phyloP scores from a whole-genome alignment of 2,797 vertebrate genomes.

The Sebastolobus alascanus region DNA sequence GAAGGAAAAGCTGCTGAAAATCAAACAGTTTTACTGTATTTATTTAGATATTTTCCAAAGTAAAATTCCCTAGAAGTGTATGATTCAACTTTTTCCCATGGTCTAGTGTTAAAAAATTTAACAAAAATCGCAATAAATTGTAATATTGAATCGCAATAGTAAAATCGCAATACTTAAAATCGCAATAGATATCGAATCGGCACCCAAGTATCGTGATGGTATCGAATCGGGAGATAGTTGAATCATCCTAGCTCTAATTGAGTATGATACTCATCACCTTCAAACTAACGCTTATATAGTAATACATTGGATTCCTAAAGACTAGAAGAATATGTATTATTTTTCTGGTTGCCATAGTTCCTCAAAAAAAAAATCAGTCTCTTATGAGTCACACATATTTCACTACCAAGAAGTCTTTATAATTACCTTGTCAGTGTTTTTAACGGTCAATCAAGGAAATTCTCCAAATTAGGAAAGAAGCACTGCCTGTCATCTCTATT shows the following conservation, averaged over 20 bases:
- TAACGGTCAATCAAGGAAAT: slow-evolving; percentile 7
- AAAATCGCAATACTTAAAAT: too few species aligned
- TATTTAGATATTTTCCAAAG: too few species aligned
- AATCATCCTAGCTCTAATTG: not conserved
- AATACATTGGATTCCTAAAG: not conserved
- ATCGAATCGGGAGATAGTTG: too few species aligned
- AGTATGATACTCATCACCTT: not conserved
- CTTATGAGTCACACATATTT: slow-evolving; percentile 11
- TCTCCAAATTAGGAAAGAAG: slow-evolving; percentile 16
- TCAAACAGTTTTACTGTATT: too few species aligned
- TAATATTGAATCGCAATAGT: too few species aligned
- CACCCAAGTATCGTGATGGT: too few species aligned
- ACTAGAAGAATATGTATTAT: not conserved
- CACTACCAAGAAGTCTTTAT: slow-evolving; percentile 1
- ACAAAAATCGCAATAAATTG: too few species aligned
- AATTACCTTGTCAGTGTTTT: slow-evolving; percentile 33
- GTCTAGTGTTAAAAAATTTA: too few species aligned
- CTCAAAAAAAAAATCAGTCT: not conserved
- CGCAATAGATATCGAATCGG: too few species aligned
- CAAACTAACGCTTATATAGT: not conserved
- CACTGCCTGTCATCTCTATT: slow-evolving; percentile 39
- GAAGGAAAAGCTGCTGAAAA: too few species aligned
- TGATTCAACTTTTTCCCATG: too few species aligned
- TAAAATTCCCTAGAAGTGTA: too few species aligned
- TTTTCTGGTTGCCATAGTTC: slow-evolving; percentile 2